Percentiles rank a stretch among this genome's conserved stretches.
Conservation (phyloP, 2,797 vertebrate genomes). For the Catharus ustulatus region DNA sequence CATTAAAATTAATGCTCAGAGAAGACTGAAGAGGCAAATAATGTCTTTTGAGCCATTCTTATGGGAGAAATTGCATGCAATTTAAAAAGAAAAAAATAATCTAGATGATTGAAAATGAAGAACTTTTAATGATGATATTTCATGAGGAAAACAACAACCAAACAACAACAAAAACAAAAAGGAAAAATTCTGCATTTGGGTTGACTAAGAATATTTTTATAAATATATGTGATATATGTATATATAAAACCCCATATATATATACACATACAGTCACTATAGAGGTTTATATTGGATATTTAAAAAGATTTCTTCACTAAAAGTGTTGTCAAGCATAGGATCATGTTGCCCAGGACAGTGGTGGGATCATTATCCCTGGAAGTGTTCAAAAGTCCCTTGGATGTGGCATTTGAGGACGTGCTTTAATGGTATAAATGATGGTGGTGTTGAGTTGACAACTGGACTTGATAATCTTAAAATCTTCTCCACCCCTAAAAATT, state of each 20-base stretch:
- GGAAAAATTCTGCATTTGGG: background rate
- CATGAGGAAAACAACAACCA: background rate
- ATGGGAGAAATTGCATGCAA: background rate
- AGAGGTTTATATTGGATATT: background rate
- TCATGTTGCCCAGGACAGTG: background rate
- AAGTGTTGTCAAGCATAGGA: background rate
- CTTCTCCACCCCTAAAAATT: background rate
- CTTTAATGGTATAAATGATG: background rate
- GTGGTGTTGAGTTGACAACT: background rate
- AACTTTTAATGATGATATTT: background rate
- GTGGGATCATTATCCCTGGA: background rate
- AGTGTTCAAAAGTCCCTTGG: background rate
- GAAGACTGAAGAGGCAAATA: background rate
- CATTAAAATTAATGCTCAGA: background rate
- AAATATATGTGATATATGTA: background rate
- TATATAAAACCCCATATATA: background rate
- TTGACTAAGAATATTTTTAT: background rate
- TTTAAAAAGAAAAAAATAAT: background rate
- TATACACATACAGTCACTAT: background rate
- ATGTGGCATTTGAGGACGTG: background rate
- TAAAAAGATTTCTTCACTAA: background rate
- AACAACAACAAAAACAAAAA: background rate
- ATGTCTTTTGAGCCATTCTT: background rate
- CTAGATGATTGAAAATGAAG: background rate
- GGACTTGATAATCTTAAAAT: background rate